Evolutionary conservation across 2,113 vertebrate species (phyloP).

Genomic region (Micronycteris hirsuta): DNA sequence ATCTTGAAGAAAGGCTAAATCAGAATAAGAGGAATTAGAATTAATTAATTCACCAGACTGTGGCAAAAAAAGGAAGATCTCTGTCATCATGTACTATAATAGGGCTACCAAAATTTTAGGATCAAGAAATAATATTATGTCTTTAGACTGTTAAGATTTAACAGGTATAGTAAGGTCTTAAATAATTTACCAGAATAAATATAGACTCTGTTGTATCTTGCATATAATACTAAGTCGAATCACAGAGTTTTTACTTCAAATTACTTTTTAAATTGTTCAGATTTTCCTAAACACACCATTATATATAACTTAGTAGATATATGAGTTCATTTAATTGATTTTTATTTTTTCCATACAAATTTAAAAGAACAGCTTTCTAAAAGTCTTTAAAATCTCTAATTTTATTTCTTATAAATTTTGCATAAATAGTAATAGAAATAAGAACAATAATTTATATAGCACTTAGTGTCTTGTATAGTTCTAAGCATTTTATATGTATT

Average conservation of each 20-base stretch:
- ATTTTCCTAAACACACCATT: background rate
- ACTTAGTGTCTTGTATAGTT: background rate
- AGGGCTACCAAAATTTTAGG: background rate
- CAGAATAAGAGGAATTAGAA: constrained; percentile 46
- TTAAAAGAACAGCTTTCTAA: background rate
- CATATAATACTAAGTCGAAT: background rate
- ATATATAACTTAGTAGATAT: background rate
- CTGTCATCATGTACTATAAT: background rate
- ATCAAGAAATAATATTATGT: constrained; percentile 34
- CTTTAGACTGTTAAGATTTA: background rate
- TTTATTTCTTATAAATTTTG: background rate
- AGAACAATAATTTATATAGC: background rate
- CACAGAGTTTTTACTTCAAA: background rate
- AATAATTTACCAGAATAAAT: background rate
- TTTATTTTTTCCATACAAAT: background rate
- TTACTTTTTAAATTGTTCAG: background rate
- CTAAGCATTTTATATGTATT: background rate
- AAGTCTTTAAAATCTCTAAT: background rate
- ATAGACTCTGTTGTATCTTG: background rate
- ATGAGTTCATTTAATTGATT: background rate
- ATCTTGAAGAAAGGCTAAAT: constrained; percentile 57
- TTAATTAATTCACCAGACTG: constrained; percentile 59
- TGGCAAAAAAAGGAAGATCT: background rate
- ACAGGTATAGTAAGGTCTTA: background rate
- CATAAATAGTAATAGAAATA: background rate